Evolutionary conservation across 2,888 invertebrate species (phyloP).

Genomic region (Microdon myrmicae): DNA sequence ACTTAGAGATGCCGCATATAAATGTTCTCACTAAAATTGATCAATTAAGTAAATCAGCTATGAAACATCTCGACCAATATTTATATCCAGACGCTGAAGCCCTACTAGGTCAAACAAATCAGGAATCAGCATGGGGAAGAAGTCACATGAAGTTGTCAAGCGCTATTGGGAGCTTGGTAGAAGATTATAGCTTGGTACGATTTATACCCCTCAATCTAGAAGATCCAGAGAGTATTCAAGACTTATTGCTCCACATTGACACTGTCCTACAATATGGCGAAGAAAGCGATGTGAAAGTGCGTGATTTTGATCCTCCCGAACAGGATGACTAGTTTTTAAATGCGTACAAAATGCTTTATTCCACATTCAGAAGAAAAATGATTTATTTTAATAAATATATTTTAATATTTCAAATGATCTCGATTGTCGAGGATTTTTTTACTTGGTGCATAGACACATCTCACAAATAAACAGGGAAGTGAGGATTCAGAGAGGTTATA

Average conservation of each 20-base stretch:
- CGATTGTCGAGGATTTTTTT: too few relatives aligned
- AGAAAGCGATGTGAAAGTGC: conserved; percentile 88
- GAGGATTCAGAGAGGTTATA: too few relatives aligned
- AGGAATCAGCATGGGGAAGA: conserved; percentile 77
- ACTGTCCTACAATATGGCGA: conserved; percentile 96
- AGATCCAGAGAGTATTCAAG: conserved; percentile 87
- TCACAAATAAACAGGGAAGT: too few relatives aligned
- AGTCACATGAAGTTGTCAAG: conserved; percentile 85
- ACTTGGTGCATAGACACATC: too few relatives aligned
- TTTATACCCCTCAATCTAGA: conserved; percentile 90
- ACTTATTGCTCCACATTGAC: conserved; percentile 90
- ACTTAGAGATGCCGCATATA: conserved; percentile 92
- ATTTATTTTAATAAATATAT: too few relatives aligned
- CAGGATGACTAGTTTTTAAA: too few relatives aligned
- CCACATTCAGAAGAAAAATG: too few relatives aligned
- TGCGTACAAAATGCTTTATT: too few relatives aligned
- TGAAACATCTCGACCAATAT: conserved; percentile 84
- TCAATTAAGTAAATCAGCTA: conserved; percentile 82
- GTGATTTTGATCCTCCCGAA: conserved; percentile 85
- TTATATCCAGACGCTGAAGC: conserved; percentile 87
- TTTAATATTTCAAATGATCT: too few relatives aligned
- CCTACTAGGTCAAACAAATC: conserved; percentile 77
- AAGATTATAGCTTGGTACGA: conserved; percentile 90
- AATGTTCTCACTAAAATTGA: conserved; percentile 97
- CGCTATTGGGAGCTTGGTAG: conserved; percentile 86